Base-by-base conservation (phyloP, 2,888 invertebrate species). In the Eudemis profundana region DNA sequence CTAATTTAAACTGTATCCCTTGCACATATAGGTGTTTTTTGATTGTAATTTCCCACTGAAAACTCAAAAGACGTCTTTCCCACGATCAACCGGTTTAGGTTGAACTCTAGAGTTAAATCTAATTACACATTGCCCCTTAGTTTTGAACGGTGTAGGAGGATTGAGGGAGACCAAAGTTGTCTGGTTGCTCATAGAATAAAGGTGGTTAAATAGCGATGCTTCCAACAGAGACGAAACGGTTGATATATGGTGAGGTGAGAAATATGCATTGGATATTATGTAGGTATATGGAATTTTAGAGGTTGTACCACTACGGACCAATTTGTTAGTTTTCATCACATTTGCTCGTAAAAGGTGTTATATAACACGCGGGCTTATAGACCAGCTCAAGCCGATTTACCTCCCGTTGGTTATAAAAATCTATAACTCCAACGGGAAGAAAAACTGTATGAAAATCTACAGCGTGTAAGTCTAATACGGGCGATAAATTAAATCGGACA, bases 151-250 rank as follows among this genome's bases (percentile, higher is more conserved):
- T 19, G 23, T 2, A 15, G 10, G 53, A 36, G 23, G 15, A 10
- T 15, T 15, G n/a, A 5, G 61, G 38, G 8, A 46, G 53, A 14
- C 17, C 53, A 10, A 8, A 10, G 36, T 12, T 46, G 8, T 0
- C 17, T 46, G 61, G 61, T 61, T 23, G 38, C 17, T 46, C 40
- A 46, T 54, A 53, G 51, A 46, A 54, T 54, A 56, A 61, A 53
- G 46, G 53, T 61, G 61, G 53, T 46, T 61, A 46, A 23, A 53
- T 46, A 61, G 53, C 53, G 53, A 46, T 51, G 33, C 44, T 61
- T 51, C 51, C 51, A 61, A 53, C 15, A 12, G 47, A 46, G 12
- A 44, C 36, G 61, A 61, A 53, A 53, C 46, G 51, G 46, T 38
- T 53, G 53, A 61, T 61, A 19, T 61, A 53, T 23, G 61, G 19